Conservation (phyloP, 2,888 invertebrate species). For the Galerucella calmariensis region DNA sequence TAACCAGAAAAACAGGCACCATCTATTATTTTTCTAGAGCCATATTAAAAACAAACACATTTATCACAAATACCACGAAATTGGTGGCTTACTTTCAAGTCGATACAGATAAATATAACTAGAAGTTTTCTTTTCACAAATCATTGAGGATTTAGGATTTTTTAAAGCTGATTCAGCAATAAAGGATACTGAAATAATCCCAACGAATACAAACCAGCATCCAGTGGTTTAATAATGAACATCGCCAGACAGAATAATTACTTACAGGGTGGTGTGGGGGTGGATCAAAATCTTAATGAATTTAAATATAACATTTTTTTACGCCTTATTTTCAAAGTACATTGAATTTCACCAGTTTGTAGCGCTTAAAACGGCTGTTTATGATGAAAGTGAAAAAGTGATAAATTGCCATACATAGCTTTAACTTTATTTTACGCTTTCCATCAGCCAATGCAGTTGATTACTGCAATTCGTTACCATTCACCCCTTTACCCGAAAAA, state of each 20-base stretch:
- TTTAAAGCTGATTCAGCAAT: neutral
- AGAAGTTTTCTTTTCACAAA: slow-evolving; percentile 8
- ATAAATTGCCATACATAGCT: no score
- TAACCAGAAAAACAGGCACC: neutral
- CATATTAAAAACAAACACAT: slow-evolving; percentile 9
- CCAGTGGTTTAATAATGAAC: neutral
- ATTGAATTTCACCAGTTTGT: no score
- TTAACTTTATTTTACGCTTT: no score
- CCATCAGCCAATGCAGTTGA: no score
- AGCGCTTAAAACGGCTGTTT: no score
- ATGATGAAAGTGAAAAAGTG: no score
- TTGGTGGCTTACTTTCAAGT: neutral
- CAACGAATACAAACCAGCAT: slow-evolving; percentile 5
- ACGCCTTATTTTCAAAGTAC: no score
- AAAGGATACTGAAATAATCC: slow-evolving; percentile 6
- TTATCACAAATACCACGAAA: slow-evolving; percentile 10
- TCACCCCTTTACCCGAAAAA: no score
- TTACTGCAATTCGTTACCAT: no score
- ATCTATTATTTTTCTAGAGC: slow-evolving; percentile 2
- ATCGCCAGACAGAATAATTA: slow-evolving; percentile 1
- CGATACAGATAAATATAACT: slow-evolving; percentile 4
- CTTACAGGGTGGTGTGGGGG: neutral
- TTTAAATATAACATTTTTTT: no score
- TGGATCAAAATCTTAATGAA: no score
- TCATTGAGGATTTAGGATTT: slow-evolving; percentile 6